These are phyloP conservation scores for Mesaphorura yosii DNA, from an alignment of 1,140 invertebrate genomes.

Conservation along the genomic window DNA sequence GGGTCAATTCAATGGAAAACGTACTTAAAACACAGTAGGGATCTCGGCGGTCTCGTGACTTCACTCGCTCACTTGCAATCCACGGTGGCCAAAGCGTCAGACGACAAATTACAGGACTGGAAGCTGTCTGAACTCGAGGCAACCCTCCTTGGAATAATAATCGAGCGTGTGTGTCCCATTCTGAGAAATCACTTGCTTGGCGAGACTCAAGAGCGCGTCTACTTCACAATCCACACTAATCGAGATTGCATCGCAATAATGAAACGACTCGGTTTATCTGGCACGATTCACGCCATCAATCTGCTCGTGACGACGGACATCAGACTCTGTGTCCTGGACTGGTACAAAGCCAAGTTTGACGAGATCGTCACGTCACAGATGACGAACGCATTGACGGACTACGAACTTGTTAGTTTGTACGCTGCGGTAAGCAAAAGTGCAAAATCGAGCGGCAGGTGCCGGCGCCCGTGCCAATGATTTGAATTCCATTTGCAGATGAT, in stretches of 20 bases:
- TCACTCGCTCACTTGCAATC: constrained; percentile 12
- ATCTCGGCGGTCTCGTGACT: constrained; percentile 1
- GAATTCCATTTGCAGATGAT: constrained; percentile 12
- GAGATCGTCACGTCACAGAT: constrained; percentile 6
- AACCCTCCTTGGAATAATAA: constrained; percentile 1
- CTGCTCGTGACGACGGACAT: constrained; percentile 9
- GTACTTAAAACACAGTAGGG: constrained; percentile 18
- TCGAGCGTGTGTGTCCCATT: constrained; percentile 16
- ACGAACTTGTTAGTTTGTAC: too few relatives aligned
- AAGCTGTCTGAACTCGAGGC: constrained; percentile 5
- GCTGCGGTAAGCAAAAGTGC: too few relatives aligned
- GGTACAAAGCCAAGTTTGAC: constrained; percentile 19
- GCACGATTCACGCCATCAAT: background rate
- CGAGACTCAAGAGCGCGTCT: constrained; percentile 16
- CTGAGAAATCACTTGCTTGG: constrained; percentile 26
- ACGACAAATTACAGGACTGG: constrained; percentile 6
- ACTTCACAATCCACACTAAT: constrained; percentile 17
- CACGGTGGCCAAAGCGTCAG: background rate
- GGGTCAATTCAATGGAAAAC: constrained; percentile 23
- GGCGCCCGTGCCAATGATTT: background rate
- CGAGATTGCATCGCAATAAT: constrained; percentile 20
- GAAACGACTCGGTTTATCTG: constrained; percentile 1
- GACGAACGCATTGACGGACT: too few relatives aligned
- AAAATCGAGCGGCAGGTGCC: too few relatives aligned
- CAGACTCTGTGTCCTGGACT: constrained; percentile 21